phyloP scores from a whole-genome alignment of 2,113 vertebrate genomes.

The Ardeotis arabs region DNA sequence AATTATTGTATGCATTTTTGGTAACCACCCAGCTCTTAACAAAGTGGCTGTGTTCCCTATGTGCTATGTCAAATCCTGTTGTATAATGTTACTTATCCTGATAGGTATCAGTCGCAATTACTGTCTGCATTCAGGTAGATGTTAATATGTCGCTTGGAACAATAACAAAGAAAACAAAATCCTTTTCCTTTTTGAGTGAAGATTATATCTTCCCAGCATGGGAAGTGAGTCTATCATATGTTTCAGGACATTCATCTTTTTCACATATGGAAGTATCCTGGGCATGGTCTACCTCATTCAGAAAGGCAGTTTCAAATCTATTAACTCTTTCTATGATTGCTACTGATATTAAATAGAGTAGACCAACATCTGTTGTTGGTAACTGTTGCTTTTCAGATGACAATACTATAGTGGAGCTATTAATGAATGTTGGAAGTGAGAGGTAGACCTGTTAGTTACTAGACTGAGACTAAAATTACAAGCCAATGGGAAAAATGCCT shows the following conservation, averaged over 20 bases:
- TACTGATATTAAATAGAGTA: neutral
- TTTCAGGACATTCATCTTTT: slow-evolving; percentile 36
- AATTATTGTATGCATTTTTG: slow-evolving; percentile 24
- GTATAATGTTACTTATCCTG: slow-evolving; percentile 21
- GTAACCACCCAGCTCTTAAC: slow-evolving; percentile 7
- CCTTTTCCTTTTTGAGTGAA: slow-evolving; percentile 28
- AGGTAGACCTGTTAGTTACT: neutral
- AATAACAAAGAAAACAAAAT: slow-evolving; percentile 64
- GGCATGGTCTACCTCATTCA: neutral
- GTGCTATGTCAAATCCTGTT: slow-evolving; percentile 28
- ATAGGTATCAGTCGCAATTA: slow-evolving; percentile 45
- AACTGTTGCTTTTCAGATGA: neutral
- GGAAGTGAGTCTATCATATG: slow-evolving; percentile 6
- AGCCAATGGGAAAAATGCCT: neutral
- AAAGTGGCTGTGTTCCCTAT: neutral
- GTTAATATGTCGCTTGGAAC: slow-evolving; percentile 58
- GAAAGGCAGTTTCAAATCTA: neutral
- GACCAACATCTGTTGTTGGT: neutral
- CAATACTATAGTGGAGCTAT: neutral
- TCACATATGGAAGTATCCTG: neutral
- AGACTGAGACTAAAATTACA: neutral
- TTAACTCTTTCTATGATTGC: neutral
- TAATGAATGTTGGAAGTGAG: neutral
- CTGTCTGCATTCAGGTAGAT: slow-evolving; percentile 37
- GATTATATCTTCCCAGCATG: slow-evolving; percentile 21